These are phyloP conservation scores for Adoxophyes honmai DNA, from an alignment of 1,140 invertebrate genomes.

Conservation along the genomic window DNA sequence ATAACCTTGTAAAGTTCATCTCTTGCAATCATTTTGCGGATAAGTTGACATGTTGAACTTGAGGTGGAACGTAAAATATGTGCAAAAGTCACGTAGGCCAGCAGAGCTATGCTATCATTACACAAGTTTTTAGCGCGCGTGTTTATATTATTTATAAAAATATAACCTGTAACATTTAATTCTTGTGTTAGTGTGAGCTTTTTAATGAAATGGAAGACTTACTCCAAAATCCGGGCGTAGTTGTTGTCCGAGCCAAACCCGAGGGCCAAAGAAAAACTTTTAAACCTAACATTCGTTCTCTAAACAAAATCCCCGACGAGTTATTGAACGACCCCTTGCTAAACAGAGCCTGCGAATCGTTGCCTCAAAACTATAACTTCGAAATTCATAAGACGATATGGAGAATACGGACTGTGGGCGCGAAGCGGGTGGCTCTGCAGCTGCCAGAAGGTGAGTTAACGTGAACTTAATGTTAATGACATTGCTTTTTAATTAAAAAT, in stretches of 20 bases:
- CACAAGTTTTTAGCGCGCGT: slow-evolving; percentile 37
- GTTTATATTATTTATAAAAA: slow-evolving; percentile 52
- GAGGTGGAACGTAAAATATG: not conserved
- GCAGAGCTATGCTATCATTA: not conserved
- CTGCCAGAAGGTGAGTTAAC: slow-evolving; percentile 99
- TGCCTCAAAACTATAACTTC: slow-evolving; percentile 99
- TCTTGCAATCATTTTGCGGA: not conserved
- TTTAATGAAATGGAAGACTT: slow-evolving; percentile 52
- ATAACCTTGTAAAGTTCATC: not conserved
- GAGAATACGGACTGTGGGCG: slow-evolving; percentile 89
- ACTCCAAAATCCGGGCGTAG: slow-evolving; percentile 53
- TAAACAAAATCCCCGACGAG: slow-evolving; percentile 91
- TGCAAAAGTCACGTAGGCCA: slow-evolving; percentile 15
- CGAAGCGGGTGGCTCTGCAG: slow-evolving; percentile 95
- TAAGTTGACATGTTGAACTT: not conserved
- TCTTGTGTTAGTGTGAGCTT: slow-evolving; percentile 19
- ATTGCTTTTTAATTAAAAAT: no score
- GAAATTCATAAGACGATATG: slow-evolving; percentile 99
- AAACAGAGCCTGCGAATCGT: slow-evolving; percentile 82
- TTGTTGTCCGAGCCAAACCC: slow-evolving; percentile 87
- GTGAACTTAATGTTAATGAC: no score
- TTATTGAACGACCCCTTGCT: slow-evolving; percentile 89
- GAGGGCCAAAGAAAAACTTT: slow-evolving; percentile 88
- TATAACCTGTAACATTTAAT: slow-evolving; percentile 37
- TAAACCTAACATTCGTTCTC: slow-evolving; percentile 81